Evolutionary conservation across 2,797 vertebrate species (phyloP).

Genomic region (Schizothorax lantsangensis): DNA sequence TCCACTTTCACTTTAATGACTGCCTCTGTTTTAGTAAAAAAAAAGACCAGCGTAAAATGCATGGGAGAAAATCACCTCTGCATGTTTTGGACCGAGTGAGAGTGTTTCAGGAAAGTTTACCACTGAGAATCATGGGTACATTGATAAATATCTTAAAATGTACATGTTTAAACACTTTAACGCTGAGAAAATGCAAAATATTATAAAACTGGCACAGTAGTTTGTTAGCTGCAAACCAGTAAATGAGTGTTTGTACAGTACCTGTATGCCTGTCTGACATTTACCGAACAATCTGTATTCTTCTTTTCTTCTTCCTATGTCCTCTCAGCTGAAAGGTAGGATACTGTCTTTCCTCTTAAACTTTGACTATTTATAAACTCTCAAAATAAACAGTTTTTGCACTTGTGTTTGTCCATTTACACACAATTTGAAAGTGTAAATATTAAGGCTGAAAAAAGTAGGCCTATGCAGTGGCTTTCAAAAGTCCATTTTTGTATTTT

Average conservation of each 20-base stretch:
- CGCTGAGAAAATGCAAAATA: not conserved
- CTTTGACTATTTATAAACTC: constrained; percentile 20
- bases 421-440: constrained; percentile 3
- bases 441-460: not conserved
- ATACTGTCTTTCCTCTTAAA: constrained; percentile 60
- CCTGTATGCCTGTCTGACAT: constrained; percentile 29
- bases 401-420: constrained; percentile 1
- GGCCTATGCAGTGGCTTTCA: not conserved
- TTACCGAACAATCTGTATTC: constrained; percentile 67
- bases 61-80: constrained; percentile 34
- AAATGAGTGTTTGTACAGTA: constrained; percentile 10
- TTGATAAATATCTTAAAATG: not conserved
- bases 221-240: not conserved
- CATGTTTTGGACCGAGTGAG: constrained; percentile 16
- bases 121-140: not conserved
- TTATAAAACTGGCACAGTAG: not conserved
- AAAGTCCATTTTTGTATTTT: not conserved
- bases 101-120: constrained; percentile 17
- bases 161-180: not conserved
- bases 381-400: constrained; percentile 3
- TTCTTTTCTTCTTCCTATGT: constrained; percentile 79
- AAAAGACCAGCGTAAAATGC: constrained; percentile 33
- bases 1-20: constrained; percentile 61
- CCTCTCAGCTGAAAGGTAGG: constrained; percentile 92
- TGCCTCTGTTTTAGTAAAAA: constrained; percentile 35